These are phyloP conservation scores for Lapara coniferarum DNA, from an alignment of 2,888 invertebrate genomes.

Conservation along the genomic window DNA sequence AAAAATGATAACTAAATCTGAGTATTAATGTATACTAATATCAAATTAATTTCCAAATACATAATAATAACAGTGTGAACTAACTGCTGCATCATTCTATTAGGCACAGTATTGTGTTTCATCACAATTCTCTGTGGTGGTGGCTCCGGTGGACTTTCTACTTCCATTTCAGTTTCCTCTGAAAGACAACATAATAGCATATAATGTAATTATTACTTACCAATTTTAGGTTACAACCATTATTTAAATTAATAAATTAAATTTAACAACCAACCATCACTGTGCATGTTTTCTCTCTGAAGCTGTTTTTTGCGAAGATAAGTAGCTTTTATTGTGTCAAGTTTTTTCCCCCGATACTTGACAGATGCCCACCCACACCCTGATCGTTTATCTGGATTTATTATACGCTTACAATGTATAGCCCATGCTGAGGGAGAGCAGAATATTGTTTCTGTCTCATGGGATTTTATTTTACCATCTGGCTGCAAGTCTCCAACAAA, in stretches of 20 bases:
- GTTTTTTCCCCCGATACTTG: constrained; percentile 92
- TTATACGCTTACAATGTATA: constrained; percentile 94
- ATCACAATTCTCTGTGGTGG: constrained; percentile 87
- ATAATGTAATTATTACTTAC: neutral
- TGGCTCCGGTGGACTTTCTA: constrained; percentile 84
- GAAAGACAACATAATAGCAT: constrained; percentile 32
- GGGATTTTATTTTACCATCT: constrained; percentile 94
- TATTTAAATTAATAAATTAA: neutral
- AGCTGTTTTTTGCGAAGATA: constrained; percentile 89
- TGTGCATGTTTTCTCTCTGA: constrained; percentile 82
- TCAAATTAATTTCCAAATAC: neutral
- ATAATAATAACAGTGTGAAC: constrained; percentile 49
- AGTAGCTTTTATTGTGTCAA: constrained; percentile 94
- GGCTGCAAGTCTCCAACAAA: constrained; percentile 93
- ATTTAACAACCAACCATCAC: constrained; percentile 62
- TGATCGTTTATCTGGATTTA: constrained; percentile 95
- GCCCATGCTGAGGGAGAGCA: constrained; percentile 97
- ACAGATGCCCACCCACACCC: constrained; percentile 98
- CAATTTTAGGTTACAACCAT: too few species aligned
- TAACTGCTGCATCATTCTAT: constrained; percentile 90
- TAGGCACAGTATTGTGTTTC: constrained; percentile 89
- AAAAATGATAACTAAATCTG: too few species aligned
- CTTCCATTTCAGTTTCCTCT: constrained; percentile 85
- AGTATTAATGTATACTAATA: neutral
- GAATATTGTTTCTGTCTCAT: constrained; percentile 94